A percentile compares a stretch with the other conserved stretches of the same genome.
phyloP scores from a whole-genome alignment of 1,140 invertebrate genomes.

The Tyrophagus putrescentiae region DNA sequence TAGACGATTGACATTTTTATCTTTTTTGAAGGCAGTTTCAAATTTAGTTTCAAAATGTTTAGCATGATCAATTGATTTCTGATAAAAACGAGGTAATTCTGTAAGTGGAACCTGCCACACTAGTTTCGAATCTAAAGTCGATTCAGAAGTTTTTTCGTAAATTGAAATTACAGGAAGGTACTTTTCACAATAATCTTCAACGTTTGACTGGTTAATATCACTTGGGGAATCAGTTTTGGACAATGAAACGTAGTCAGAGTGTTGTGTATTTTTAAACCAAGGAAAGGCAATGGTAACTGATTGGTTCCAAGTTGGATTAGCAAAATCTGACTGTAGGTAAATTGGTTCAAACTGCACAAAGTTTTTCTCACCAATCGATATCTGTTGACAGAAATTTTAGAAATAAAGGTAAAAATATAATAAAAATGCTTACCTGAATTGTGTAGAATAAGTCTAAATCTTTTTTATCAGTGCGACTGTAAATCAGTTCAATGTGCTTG shows the following conservation, averaged over 20 bases:
- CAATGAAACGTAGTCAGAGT: too few species aligned
- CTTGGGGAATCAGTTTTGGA: too few species aligned
- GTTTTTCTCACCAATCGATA: neutral
- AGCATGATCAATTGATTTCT: neutral
- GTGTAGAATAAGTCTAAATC: neutral
- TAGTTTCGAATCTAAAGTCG: neutral
- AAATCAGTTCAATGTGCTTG: neutral
- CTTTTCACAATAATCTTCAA: neutral
- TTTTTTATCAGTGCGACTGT: neutral
- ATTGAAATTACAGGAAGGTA: neutral
- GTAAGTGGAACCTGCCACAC: neutral
- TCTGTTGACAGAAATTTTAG: neutral
- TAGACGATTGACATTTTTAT: neutral
- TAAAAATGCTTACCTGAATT: neutral
- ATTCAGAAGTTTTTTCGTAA: neutral
- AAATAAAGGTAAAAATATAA: neutral
- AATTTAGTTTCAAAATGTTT: neutral
- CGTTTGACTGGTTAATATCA: too few species aligned
- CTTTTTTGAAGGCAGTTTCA: neutral
- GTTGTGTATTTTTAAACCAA: neutral
- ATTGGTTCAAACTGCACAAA: neutral
- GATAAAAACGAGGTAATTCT: neutral
- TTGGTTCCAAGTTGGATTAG: neutral
- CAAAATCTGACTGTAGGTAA: neutral
- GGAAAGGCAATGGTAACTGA: neutral